Evolutionary conservation across 2,888 invertebrate genomes (phyloP).

Genomic region (Hydrotaea cyrtoneurina): DNA sequence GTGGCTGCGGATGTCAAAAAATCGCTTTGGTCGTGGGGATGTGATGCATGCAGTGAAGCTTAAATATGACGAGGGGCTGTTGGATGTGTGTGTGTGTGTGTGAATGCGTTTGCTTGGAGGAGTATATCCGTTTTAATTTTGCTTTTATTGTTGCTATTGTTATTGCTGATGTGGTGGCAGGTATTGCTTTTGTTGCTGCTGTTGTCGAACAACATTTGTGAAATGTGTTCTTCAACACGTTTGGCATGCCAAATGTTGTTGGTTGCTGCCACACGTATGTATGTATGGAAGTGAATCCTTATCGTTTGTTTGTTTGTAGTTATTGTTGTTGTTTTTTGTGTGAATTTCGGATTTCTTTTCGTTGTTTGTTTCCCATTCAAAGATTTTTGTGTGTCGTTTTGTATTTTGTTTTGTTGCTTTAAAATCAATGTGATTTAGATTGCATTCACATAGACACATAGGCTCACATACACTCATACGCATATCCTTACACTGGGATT

Average conservation of each 20-base stretch:
- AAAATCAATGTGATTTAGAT: constrained; percentile 61
- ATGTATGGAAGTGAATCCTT: too few species aligned
- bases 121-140: constrained; percentile 44
- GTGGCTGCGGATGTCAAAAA: background rate
- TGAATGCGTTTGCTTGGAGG: background rate
- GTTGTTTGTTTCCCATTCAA: constrained; percentile 33
- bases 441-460: too few species aligned
- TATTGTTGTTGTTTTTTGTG: background rate
- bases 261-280: background rate
- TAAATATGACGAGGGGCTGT: constrained; percentile 22
- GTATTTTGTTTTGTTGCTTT: constrained; percentile 37
- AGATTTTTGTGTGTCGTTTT: constrained; percentile 39
- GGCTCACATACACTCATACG: background rate
- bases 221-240: constrained; percentile 65
- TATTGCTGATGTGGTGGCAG: background rate
- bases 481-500: background rate
- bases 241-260: constrained; percentile 54
- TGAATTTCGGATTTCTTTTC: constrained; percentile 47
- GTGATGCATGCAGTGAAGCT: constrained; percentile 16
- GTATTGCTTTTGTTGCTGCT: constrained; percentile 13
- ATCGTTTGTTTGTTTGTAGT: background rate
- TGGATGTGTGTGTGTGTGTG: background rate
- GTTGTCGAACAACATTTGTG: constrained; percentile 51
- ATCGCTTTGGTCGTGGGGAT: constrained; percentile 28
- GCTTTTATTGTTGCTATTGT: background rate